Percentiles rank a stretch among this genome's conserved stretches.
These are phyloP conservation scores for Zele albiditarsus DNA, from an alignment of 2,888 invertebrate genomes.

Conservation along the genomic window DNA sequence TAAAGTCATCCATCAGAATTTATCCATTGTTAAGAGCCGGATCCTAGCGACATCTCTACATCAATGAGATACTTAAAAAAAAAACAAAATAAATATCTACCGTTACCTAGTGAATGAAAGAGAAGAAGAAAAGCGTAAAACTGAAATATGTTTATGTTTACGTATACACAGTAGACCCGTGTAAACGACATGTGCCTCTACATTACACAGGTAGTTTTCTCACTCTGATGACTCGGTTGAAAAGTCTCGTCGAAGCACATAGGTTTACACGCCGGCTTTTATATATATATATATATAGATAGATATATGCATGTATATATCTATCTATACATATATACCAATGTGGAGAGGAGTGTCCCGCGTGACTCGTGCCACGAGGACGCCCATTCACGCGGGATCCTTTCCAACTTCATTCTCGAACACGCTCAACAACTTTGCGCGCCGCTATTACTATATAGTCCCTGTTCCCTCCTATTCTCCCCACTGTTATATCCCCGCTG, in stretches of 20 bases:
- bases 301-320: slow-evolving; percentile 4
- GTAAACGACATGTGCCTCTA: slow-evolving; percentile 44
- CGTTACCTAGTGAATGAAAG: neutral
- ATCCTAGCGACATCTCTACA: too few relatives aligned
- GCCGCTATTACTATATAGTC: slow-evolving; percentile 23
- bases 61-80: neutral
- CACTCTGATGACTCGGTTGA: slow-evolving; percentile 58
- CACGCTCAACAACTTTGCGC: slow-evolving; percentile 35
- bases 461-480: slow-evolving; percentile 11
- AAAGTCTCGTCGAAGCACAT: slow-evolving; percentile 45
- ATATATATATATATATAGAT: neutral
- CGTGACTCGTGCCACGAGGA: slow-evolving; percentile 57
- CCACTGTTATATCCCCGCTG: slow-evolving; percentile 26
- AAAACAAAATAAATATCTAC: neutral
- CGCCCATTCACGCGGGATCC: slow-evolving; percentile 53
- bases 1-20: too few relatives aligned
- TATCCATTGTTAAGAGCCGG: too few relatives aligned
- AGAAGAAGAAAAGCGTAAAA: neutral
- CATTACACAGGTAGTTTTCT: slow-evolving; percentile 61
- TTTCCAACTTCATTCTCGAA: slow-evolving; percentile 41
- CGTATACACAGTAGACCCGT: neutral
- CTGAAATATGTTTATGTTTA: neutral
- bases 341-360: slow-evolving; percentile 45
- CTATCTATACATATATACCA: neutral
- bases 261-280: slow-evolving; percentile 9